Evolutionary conservation across 2,888 invertebrate species (phyloP).

Genomic region (Morpho achilles): DNA sequence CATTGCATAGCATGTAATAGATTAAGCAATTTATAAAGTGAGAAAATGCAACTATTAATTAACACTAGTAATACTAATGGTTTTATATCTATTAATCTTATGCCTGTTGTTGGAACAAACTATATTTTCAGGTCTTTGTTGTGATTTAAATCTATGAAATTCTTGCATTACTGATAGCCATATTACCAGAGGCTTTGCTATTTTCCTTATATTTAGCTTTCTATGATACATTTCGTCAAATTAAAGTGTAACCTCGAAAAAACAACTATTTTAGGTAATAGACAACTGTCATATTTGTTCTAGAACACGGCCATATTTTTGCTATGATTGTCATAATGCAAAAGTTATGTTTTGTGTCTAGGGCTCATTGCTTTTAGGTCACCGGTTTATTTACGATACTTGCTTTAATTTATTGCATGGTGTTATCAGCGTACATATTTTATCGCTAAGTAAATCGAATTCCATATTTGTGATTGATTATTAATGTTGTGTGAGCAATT

Average conservation of each 20-base stretch:
- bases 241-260: no score
- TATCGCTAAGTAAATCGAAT: conserved; percentile 38
- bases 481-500: conserved; percentile 24
- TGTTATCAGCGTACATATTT: conserved; percentile 30
- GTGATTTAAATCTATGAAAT: background rate
- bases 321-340: conserved; percentile 32
- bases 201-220: no score
- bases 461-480: conserved; percentile 33
- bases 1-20: conserved; percentile 34
- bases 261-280: background rate
- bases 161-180: no score
- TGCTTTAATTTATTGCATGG: conserved; percentile 30
- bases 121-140: conserved; percentile 4
- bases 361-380: conserved; percentile 34
- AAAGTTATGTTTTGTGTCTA: conserved; percentile 35
- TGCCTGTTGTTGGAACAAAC: conserved; percentile 7
- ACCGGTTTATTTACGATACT: conserved; percentile 33
- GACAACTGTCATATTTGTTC: conserved; percentile 20
- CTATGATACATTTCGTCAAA: no score
- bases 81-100: conserved; percentile 16
- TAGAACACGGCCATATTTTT: conserved; percentile 22
- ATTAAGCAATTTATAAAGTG: conserved; percentile 41
- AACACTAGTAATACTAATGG: conserved; percentile 21
- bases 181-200: no score
- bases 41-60: conserved; percentile 41